phyloP scores from a whole-genome alignment of 2,888 invertebrate genomes.

The Autographa pulchrina region DNA sequence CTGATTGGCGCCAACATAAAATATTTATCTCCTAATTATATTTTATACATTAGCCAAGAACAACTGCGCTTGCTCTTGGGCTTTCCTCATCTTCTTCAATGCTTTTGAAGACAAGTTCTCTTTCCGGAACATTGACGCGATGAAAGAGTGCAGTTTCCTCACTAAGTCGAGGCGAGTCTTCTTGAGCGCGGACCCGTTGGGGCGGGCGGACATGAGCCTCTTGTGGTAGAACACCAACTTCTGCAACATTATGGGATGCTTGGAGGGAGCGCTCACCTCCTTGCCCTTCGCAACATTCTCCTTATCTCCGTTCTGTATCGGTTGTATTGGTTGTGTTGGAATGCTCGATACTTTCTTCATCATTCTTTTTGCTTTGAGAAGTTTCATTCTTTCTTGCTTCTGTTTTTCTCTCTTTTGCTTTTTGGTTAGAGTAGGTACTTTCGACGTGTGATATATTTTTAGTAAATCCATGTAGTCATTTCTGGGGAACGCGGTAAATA shows the following conservation, averaged over 20 bases:
- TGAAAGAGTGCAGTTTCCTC: slow-evolving; percentile 68
- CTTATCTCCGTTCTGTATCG: slow-evolving; percentile 43
- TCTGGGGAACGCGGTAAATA: slow-evolving; percentile 85
- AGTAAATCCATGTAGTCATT: slow-evolving; percentile 80
- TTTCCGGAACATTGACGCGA: slow-evolving; percentile 65
- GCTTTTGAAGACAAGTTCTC: slow-evolving; percentile 68
- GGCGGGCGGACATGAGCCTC: slow-evolving; percentile 64
- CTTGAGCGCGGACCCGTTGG: slow-evolving; percentile 64
- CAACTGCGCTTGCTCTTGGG: slow-evolving; percentile 73
- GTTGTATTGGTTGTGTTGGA: slow-evolving; percentile 60
- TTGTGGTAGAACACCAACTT: slow-evolving; percentile 69
- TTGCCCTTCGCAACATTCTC: slow-evolving; percentile 20
- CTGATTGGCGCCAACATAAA: slow-evolving; percentile 66
- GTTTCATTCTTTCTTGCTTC: slow-evolving; percentile 56
- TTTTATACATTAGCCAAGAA: slow-evolving; percentile 80
- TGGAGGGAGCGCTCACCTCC: slow-evolving; percentile 28
- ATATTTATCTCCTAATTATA: slow-evolving; percentile 65
- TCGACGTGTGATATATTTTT: slow-evolving; percentile 69
- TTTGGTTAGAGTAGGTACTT: slow-evolving; percentile 51
- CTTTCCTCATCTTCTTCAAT: slow-evolving; percentile 74
- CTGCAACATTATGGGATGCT: slow-evolving; percentile 51
- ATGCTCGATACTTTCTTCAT: slow-evolving; percentile 61
- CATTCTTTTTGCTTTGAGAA: slow-evolving; percentile 60
- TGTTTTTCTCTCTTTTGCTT: slow-evolving; percentile 57
- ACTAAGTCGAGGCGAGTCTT: slow-evolving; percentile 68